Percentiles rank a stretch among this genome's conserved stretches.
phyloP scores from a whole-genome alignment of 2,888 invertebrate genomes.

The Taphrorychus bicolor region DNA sequence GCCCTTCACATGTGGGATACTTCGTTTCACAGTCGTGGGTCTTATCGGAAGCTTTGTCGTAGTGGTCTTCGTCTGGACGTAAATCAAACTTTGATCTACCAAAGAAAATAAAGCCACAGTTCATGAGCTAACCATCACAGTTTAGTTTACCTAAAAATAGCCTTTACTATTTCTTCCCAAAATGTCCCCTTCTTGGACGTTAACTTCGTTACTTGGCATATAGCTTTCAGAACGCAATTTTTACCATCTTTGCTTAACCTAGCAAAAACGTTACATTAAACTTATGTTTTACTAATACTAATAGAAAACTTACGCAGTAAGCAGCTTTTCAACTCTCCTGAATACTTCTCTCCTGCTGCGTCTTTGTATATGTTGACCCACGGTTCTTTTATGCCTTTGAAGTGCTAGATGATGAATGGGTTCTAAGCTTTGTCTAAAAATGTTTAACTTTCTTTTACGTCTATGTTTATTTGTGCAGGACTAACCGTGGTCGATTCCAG shows the following conservation, averaged over 20 bases:
- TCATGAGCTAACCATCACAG: constrained; percentile 44
- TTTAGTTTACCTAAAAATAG: constrained; percentile 74
- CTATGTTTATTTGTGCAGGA: no score
- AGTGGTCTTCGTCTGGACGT: constrained; percentile 55
- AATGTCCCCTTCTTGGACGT: constrained; percentile 64
- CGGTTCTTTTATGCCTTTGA: constrained; percentile 39
- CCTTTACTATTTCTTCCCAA: constrained; percentile 69
- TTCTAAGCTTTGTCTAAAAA: no score
- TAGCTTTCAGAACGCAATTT: constrained; percentile 70
- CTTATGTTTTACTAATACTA: no score
- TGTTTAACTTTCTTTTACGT: no score
- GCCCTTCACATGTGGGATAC: constrained; percentile 59
- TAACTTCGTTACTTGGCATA: constrained; percentile 69
- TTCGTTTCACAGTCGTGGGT: constrained; percentile 58
- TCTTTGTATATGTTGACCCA: constrained; percentile 63
- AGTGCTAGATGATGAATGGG: neutral
- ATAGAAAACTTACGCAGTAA: constrained; percentile 67
- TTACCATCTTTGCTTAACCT: constrained; percentile 62
- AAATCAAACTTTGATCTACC: constrained; percentile 61
- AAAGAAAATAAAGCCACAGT: neutral
- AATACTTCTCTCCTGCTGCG: constrained; percentile 68
- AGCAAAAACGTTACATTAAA: constrained; percentile 26
- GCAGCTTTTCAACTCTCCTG: constrained; percentile 67
- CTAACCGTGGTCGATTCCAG: no score
- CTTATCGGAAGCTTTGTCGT: constrained; percentile 59